Evolutionary conservation across 2,888 invertebrate species (phyloP), one percentile per base, ranked within the genome.

Genomic region (Neoscelio sp.): DNA sequence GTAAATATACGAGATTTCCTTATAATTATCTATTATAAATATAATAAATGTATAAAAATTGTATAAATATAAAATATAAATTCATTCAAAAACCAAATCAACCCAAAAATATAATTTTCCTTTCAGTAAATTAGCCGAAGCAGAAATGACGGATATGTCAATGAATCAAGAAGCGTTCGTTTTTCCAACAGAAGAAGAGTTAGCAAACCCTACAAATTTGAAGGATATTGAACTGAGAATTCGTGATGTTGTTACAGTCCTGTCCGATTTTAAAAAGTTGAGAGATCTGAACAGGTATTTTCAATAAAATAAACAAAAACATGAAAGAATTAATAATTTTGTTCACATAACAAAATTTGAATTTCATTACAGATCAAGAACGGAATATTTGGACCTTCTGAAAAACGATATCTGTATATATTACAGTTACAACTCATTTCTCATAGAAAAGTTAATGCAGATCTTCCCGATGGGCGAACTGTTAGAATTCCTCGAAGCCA

Each of bases 371-470:
- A 94, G 95, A 85, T 93, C 94, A 1, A 93, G 99, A 26, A 92
- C 93, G 71, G 98, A 98, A 81, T 99, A 99, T 88, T 90, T 96
- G 10, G 93, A 94, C 0, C 92, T 97, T 52, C 92, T 99, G 28
- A 93, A 93, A 62, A 93, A 93, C 84, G 99, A 99, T 91, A 92
- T 99, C 52, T 98, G 98, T 87, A 92, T 93, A 18, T 99, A 98
- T 90, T 99, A 99, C 92, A 97, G 97, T 87, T 99, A 99, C 89
- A 99, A 99, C 91, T 95, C 96, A 65, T 99, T 96, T 89, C 91
- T 99, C 10, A 98, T 99, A 96, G 95, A 95, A 83, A 95, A 95
- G 87, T 91, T 99, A 0, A 95, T 98, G 94, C 95, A 98, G 86
- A 93, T 98, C 86, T 98, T 99, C 88, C 94, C 97, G 1, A 90